Conservation (phyloP, 2,113 vertebrate genomes). For the Vulpes vulpes region DNA sequence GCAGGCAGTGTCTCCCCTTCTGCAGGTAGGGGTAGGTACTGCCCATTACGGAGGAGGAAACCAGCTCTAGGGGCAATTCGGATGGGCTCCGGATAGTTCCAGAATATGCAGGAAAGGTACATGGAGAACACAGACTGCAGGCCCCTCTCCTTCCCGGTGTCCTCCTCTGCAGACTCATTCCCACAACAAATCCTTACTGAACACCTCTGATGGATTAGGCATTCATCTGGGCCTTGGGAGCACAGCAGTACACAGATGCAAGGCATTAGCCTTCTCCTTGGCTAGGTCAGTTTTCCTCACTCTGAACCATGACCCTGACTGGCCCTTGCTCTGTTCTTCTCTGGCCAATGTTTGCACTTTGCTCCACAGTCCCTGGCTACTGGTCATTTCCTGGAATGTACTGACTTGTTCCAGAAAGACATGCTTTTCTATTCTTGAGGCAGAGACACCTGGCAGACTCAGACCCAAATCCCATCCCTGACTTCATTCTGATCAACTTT, state of each 20-base stretch:
- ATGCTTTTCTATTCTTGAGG: neutral
- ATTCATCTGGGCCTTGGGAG: neutral
- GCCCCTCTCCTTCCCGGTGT: neutral
- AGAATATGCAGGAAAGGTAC: neutral
- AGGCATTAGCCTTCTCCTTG: neutral
- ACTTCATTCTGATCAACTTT: constrained; percentile 59
- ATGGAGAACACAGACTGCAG: neutral
- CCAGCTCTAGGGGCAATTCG: neutral
- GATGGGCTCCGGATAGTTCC: neutral
- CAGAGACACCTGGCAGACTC: neutral
- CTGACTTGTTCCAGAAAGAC: neutral
- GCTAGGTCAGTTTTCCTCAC: neutral
- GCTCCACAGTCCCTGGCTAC: neutral
- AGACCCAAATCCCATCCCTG: neutral
- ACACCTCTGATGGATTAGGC: neutral
- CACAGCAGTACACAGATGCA: accelerated
- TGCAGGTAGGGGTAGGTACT: neutral
- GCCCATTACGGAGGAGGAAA: neutral
- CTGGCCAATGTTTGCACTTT: constrained; percentile 35
- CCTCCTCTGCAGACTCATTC: neutral
- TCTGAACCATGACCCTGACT: neutral
- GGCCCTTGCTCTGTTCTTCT: neutral
- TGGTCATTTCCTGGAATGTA: constrained; percentile 51
- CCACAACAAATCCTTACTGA: neutral
- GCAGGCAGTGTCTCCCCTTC: neutral